Base-by-base conservation (phyloP, 1,140 invertebrate species). In the Drosophila watanabei region DNA sequence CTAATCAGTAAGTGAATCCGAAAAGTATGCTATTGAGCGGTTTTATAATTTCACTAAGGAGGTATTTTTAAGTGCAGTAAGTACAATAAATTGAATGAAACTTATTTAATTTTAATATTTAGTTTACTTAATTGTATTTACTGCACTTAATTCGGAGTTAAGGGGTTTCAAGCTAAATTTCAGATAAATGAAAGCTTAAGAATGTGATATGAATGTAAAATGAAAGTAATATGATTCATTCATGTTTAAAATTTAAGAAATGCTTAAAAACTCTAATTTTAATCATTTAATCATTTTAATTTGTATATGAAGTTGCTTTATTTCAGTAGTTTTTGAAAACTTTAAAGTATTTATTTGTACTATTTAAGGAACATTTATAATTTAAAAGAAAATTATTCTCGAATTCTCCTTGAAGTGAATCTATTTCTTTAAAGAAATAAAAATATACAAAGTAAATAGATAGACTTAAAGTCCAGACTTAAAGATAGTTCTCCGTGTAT, bases 1-100 rank as follows among this genome's bases (percentile, higher is more conserved):
- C 76, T 93, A 49, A 91, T 93, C 81, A 91, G 92, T 93, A 66
- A 93, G 87, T 92, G 14, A 28, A 28, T 8, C 14, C 35, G 9
- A 24, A 37, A 24, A n/a, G 5, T 16, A 4, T 35, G 30, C n/a
- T 35, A 20, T 30, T 13, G 10, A 13, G 10, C 2, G 0, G 11
- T 52, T 33, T 18, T 11, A 18, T 51, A 32, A 18, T n/a, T 10
- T 16, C 0, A 49, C 10, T 11, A n/a, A 30, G 2, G 5, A 11
- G n/a, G 10, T 43, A 5, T 14, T 46, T 46, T 11, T 24, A 14
- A 16, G 46, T 24, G 13, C 6, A 16, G 3, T 45, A 11, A 45
- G 5, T 45, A 5, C 4, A 16, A 10, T 4, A 2, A 28, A 49
- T 9, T 49, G 0, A 28, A 49, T 49, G 0, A 28, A 49, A 16